These are phyloP conservation scores for Malurus elegans DNA, from an alignment of 2,113 vertebrate genomes.

Conservation along the genomic window DNA sequence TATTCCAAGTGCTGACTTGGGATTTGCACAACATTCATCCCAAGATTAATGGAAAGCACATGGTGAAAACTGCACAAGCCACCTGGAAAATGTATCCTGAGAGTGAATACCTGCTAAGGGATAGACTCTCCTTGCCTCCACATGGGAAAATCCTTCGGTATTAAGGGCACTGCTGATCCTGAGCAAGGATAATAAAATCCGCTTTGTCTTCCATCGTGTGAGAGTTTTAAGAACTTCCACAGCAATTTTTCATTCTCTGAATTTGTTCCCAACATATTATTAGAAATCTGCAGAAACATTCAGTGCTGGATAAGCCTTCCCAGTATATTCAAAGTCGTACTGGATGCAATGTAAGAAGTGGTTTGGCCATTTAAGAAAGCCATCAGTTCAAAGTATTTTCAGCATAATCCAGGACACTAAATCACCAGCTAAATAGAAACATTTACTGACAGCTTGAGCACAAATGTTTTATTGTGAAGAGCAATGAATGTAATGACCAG, in stretches of 20 bases:
- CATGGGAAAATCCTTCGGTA: neutral
- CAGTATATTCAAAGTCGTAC: neutral
- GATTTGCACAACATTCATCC: neutral
- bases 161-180: neutral
- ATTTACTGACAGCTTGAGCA: constrained; percentile 49
- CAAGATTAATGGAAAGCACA: constrained; percentile 10
- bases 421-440: constrained; percentile 45
- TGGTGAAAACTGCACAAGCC: constrained; percentile 9
- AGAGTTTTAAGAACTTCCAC: constrained; percentile 14
- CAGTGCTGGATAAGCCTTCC: neutral
- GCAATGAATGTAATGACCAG: neutral
- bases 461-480: constrained; percentile 48
- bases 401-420: constrained; percentile 55
- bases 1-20: neutral
- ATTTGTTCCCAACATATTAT: neutral
- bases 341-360: neutral
- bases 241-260: constrained; percentile 26
- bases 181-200: neutral
- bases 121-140: neutral
- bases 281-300: constrained; percentile 26
- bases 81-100: neutral
- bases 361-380: constrained; percentile 49
- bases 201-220: neutral
- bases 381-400: constrained; percentile 64
- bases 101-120: neutral